These are phyloP conservation scores for Papilio gigon DNA, from an alignment of 2,888 invertebrate genomes.

Conservation along the genomic window DNA sequence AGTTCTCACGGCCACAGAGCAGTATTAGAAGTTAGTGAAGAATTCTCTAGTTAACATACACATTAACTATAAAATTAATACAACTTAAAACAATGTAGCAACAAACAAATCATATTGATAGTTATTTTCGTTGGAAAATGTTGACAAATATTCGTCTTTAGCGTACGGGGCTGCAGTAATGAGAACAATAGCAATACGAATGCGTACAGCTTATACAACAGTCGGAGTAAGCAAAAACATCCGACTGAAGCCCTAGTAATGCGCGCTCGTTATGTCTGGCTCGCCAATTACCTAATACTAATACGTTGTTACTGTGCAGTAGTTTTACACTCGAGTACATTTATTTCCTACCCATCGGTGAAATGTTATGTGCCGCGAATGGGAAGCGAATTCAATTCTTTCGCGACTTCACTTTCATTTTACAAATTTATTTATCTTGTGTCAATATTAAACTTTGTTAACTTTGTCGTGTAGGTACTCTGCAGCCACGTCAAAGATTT, in stretches of 20 bases:
- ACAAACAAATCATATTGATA: not conserved
- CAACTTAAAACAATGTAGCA: not conserved
- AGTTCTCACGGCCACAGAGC: not conserved
- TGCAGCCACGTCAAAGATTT: too few relatives aligned
- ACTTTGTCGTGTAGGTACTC: too few relatives aligned
- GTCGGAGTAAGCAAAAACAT: slow-evolving; percentile 22
- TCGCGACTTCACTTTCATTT: too few relatives aligned
- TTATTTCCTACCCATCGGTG: slow-evolving; percentile 1
- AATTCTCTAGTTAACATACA: not conserved
- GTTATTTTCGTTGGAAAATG: not conserved
- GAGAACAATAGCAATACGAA: slow-evolving; percentile 27
- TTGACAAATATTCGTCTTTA: slow-evolving; percentile 11
- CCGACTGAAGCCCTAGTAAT: slow-evolving; percentile 21
- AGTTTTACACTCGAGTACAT: not conserved
- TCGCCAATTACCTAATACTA: slow-evolving; percentile 18
- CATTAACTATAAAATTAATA: not conserved
- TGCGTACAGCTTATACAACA: slow-evolving; percentile 28
- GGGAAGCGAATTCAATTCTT: not conserved
- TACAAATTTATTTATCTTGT: too few relatives aligned
- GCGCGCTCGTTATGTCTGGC: slow-evolving; percentile 18
- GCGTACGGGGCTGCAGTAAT: not conserved
- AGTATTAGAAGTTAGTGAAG: too few relatives aligned
- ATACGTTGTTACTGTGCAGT: slow-evolving; percentile 6
- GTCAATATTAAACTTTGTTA: too few relatives aligned
- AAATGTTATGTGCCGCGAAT: not conserved